Percentiles rank a stretch among this genome's conserved stretches.
Evolutionary conservation across 2,888 invertebrate genomes (phyloP).

Genomic region (Drosophila anomalipes): DNA sequence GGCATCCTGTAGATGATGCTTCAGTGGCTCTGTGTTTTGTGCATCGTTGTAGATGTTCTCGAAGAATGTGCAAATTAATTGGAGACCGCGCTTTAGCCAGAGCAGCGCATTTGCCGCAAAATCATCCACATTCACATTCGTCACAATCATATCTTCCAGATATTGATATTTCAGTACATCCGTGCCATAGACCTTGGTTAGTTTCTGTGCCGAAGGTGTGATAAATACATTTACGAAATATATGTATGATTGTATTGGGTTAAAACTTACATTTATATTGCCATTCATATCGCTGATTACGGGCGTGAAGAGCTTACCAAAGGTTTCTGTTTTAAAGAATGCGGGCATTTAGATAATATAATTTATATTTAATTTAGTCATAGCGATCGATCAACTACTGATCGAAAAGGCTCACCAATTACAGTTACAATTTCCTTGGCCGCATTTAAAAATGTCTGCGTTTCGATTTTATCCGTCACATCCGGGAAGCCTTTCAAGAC

Average conservation of each 20-base stretch:
- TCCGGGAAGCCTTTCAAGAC: constrained; percentile 86
- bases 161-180: constrained; percentile 87
- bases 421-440: constrained; percentile 88
- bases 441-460: constrained; percentile 88
- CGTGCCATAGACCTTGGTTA: constrained; percentile 86
- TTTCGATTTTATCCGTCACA: constrained; percentile 87
- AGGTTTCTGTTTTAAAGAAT: constrained; percentile 87
- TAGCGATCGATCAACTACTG: constrained; percentile 7
- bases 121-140: constrained; percentile 87
- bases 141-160: constrained; percentile 89
- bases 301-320: constrained; percentile 91
- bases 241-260: neutral
- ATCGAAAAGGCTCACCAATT: constrained; percentile 87
- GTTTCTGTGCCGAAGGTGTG: constrained; percentile 86
- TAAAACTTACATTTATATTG: constrained; percentile 89
- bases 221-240: neutral
- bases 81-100: constrained; percentile 89
- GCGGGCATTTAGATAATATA: constrained; percentile 8
- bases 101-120: constrained; percentile 88
- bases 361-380: neutral
- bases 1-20: constrained; percentile 88
- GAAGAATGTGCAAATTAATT: constrained; percentile 84
- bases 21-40: constrained; percentile 86
- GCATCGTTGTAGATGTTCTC: constrained; percentile 83
- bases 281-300: constrained; percentile 92